A percentile compares a stretch with the other conserved stretches of the same genome.
Evolutionary conservation across 2,888 invertebrate species (phyloP).

Genomic region (Cheilosia urbana): DNA sequence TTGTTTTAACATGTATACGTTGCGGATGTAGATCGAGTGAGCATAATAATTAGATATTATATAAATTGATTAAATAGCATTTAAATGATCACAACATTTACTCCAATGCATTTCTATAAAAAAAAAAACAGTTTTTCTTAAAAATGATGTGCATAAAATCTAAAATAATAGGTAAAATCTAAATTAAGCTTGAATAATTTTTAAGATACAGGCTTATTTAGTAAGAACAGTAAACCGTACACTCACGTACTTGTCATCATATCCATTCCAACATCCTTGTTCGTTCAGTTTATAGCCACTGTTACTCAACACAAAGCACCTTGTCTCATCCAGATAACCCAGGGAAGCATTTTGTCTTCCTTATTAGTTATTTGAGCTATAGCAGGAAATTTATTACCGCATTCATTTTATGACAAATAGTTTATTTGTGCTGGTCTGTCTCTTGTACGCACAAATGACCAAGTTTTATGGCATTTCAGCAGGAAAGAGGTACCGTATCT

Average conservation of each 20-base stretch:
- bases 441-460: constrained; percentile 36
- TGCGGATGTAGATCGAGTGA: too few species aligned
- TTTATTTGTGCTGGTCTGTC: constrained; percentile 29
- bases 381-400: constrained; percentile 39
- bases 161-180: not conserved
- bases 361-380: constrained; percentile 48
- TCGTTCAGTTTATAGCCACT: constrained; percentile 32
- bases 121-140: not conserved
- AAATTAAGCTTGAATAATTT: constrained; percentile 6
- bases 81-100: not conserved
- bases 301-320: constrained; percentile 44
- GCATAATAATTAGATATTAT: too few species aligned
- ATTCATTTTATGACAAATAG: constrained; percentile 48
- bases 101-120: not conserved
- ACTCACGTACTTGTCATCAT: constrained; percentile 38
- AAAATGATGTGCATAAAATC: not conserved
- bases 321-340: constrained; percentile 39
- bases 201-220: constrained; percentile 7
- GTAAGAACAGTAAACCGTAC: constrained; percentile 12
- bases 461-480: constrained; percentile 28
- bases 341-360: constrained; percentile 44
- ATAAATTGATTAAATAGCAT: too few species aligned
- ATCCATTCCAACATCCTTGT: constrained; percentile 23
- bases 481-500: constrained; percentile 8
- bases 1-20: too few species aligned